Evolutionary conservation across 2,113 vertebrate species (phyloP).

Genomic region (Engystomops pustulosus): DNA sequence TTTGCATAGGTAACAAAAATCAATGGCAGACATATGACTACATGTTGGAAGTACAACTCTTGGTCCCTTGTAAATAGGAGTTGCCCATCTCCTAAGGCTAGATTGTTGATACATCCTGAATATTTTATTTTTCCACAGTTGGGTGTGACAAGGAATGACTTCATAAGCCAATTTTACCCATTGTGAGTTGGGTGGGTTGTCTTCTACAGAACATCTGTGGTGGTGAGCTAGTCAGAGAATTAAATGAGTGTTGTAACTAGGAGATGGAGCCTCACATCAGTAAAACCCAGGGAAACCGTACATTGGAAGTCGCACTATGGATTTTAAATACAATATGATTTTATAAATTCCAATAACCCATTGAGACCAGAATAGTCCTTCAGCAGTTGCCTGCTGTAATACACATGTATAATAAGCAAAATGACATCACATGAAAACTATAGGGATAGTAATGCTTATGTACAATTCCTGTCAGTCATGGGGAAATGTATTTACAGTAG

Average conservation of each 20-base stretch:
- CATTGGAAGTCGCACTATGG: background rate
- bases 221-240: background rate
- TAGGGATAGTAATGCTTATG: background rate
- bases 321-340: background rate
- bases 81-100: background rate
- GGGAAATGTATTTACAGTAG: constrained; percentile 43
- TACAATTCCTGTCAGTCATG: background rate
- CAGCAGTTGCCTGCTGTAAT: background rate
- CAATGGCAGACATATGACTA: background rate
- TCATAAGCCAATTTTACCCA: background rate
- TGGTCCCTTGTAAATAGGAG: background rate
- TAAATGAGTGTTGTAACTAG: background rate
- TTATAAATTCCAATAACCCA: background rate
- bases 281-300: background rate
- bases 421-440: background rate
- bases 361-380: background rate
- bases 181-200: background rate
- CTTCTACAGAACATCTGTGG: background rate
- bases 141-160: background rate
- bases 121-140: background rate
- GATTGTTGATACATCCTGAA: background rate
- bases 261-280: background rate
- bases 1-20: background rate
- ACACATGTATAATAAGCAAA: background rate
- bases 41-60: background rate